A percentile compares a stretch with the other conserved stretches of the same genome.
Conservation (phyloP, 2,888 invertebrate species). For the Leucophenga maculata region DNA sequence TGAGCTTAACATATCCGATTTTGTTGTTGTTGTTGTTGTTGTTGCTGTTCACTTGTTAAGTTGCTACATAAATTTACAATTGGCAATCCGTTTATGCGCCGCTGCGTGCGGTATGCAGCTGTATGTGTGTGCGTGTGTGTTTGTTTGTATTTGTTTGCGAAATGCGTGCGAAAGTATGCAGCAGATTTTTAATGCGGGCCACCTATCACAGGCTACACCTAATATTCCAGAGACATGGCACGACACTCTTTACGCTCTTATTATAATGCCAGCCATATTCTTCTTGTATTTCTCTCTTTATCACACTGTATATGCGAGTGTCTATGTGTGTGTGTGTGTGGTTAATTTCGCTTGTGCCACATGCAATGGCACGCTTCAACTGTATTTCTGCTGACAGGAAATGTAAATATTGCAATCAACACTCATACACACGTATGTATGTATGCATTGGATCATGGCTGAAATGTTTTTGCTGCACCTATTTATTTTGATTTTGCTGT, state of each 20-base stretch:
- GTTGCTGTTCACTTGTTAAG: slow-evolving; percentile 13
- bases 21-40: slow-evolving; percentile 12
- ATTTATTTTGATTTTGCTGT: too few species aligned
- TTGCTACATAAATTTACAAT: slow-evolving; percentile 26
- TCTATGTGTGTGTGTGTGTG: slow-evolving; percentile 3
- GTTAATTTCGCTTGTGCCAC: slow-evolving; percentile 15
- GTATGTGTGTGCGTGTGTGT: background rate
- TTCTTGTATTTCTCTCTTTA: too few species aligned
- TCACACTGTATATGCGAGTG: background rate
- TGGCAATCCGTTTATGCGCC: slow-evolving; percentile 24
- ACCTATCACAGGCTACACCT: too few species aligned
- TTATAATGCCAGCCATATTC: too few species aligned
- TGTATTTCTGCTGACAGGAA: too few species aligned
- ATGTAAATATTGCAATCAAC: background rate
- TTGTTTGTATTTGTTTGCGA: too few species aligned
- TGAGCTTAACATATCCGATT: slow-evolving; percentile 4
- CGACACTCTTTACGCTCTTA: too few species aligned
- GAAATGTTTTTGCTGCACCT: too few species aligned
- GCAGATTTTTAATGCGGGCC: too few species aligned
- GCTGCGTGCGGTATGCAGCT: background rate
- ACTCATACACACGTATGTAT: background rate
- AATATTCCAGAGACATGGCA: too few species aligned
- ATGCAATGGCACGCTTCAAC: slow-evolving; percentile 17
- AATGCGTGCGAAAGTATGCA: too few species aligned
- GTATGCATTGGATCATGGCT: background rate